Evolutionary conservation across 2,797 vertebrate genomes (phyloP).

Genomic region (Oceanodroma leucorhoa): DNA sequence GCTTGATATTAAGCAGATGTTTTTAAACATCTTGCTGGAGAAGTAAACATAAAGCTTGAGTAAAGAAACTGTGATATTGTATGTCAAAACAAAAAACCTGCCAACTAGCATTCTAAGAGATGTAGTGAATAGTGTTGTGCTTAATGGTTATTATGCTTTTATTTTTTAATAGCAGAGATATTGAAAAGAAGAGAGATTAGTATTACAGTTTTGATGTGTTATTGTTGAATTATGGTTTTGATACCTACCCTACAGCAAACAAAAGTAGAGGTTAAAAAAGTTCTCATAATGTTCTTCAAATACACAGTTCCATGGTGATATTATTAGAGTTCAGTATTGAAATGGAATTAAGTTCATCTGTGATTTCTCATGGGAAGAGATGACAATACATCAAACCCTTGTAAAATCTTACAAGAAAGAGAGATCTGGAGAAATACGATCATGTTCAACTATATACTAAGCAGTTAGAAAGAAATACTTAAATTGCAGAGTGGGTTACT

Average conservation of each 20-base stretch:
- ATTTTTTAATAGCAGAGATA: neutral
- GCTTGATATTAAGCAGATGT: neutral
- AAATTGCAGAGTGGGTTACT: neutral
- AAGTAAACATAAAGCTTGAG: neutral
- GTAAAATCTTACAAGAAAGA: neutral
- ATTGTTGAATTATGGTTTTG: neutral
- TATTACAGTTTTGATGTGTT: neutral
- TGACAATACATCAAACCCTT: neutral
- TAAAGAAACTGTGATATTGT: neutral
- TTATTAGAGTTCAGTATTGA: neutral
- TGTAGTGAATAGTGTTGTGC: neutral
- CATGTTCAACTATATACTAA: neutral
- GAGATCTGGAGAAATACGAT: neutral
- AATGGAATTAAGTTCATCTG: neutral
- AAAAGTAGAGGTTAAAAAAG: neutral
- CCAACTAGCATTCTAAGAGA: neutral
- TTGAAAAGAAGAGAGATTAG: neutral
- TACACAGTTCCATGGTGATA: neutral
- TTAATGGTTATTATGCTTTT: neutral
- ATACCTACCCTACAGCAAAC: neutral
- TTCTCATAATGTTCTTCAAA: neutral
- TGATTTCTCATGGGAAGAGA: neutral
- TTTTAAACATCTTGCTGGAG: neutral
- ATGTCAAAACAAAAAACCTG: neutral
- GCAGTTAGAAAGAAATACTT: neutral